Percentiles rank a stretch among this genome's conserved stretches.
Conservation (phyloP, 1,140 invertebrate species). For the Wiebesia pumilae region DNA sequence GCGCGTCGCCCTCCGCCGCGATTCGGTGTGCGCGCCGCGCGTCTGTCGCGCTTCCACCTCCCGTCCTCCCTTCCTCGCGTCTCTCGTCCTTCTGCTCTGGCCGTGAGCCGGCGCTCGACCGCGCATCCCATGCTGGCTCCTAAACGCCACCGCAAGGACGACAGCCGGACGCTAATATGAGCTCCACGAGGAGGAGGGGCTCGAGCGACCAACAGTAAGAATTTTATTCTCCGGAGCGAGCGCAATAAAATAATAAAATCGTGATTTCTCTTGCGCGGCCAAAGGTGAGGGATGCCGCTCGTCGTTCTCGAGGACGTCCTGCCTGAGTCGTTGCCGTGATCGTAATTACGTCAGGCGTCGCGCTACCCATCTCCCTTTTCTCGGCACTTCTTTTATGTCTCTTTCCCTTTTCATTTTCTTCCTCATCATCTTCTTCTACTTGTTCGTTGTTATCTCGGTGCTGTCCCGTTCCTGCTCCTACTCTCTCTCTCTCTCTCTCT, state of each 20-base stretch:
- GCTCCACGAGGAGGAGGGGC: background rate
- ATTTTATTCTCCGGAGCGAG: background rate
- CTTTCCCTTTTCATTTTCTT: background rate
- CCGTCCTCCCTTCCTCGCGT: background rate
- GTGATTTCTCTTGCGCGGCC: background rate
- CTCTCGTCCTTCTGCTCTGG: background rate
- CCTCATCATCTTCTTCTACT: background rate
- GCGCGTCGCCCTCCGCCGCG: slow-evolving; percentile 44
- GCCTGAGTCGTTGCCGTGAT: background rate
- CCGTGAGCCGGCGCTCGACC: background rate
- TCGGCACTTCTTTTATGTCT: background rate
- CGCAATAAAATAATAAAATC: background rate
- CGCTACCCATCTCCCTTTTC: too few species aligned
- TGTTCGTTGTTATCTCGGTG: background rate
- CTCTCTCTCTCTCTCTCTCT: background rate
- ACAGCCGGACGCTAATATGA: background rate
- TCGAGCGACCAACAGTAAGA: background rate
- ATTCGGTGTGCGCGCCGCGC: slow-evolving; percentile 32
- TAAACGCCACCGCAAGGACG: slow-evolving; percentile 37
- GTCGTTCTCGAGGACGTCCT: background rate
- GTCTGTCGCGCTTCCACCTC: background rate
- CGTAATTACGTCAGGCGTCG: slow-evolving; percentile 18
- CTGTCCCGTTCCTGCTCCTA: background rate
- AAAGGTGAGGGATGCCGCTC: too few species aligned
- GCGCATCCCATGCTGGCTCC: slow-evolving; percentile 18